Evolutionary conservation across 2,113 vertebrate genomes (phyloP), one percentile per base, ranked within the genome.

Genomic region (Taurulus bubalis): DNA sequence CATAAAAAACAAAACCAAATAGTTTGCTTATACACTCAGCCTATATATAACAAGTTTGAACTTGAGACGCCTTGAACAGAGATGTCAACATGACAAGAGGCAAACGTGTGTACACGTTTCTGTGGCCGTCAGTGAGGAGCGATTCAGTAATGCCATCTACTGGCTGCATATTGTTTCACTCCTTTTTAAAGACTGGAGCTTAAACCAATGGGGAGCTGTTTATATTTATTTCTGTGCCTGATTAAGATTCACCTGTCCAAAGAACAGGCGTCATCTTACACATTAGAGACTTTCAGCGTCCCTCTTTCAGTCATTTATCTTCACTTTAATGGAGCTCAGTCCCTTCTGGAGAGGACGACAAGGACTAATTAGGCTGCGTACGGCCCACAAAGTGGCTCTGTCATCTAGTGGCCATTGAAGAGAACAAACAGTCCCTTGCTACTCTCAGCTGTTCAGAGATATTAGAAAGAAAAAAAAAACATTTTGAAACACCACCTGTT

Each of bases 341-440:
- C 68, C 77, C 70, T 87, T 85, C 91, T 82, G 85, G 76, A 90
- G 89, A 85, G 78, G 67, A 76, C 72, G 86, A 92, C 90, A 88
- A 91, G 90, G 91, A 90, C 90, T 95, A 95, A 95, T 95, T 95
- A 94, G 87, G 67, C 84, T 62, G 87, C 92, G 83, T 88, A 90
- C 45, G 82, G 91, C 77, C 81, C 92, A 90, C 91, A 95, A 95
- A 95, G 94, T 94, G 91, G 87, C 86, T 94, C 94, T 94, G 93
- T 96, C 95, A 95, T 94, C 94, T 90, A 82, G 81, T 78, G 89
- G 85, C 90, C 83, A 92, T 92, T 91, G 92, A 92, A 85, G 83
- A 86, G 87, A 86, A 90, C 90, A 89, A 90, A 79, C 78, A 84
- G 80, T 87, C 91, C 83, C 85, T 88, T 85, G 87, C 91, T 77